These are phyloP conservation scores for Pheosia gnoma DNA, from an alignment of 2,888 invertebrate genomes.

Conservation along the genomic window DNA sequence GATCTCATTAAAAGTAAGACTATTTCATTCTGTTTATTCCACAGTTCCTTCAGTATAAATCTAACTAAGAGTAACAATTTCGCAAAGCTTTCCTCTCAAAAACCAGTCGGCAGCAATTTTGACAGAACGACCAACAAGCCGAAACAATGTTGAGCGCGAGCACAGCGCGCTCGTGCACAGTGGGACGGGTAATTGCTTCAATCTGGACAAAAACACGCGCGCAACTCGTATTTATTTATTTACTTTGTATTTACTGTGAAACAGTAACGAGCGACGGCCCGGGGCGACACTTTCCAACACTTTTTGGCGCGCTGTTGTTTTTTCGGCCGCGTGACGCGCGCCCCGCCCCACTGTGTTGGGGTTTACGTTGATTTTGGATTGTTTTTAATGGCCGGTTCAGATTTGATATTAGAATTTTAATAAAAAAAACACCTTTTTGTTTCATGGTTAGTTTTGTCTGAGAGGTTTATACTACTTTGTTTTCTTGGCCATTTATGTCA, in stretches of 20 bases:
- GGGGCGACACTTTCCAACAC: conserved; percentile 26
- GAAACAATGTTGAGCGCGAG: conserved; percentile 48
- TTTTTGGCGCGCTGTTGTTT: conserved; percentile 25
- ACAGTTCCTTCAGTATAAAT: neutral
- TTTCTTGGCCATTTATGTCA: no score
- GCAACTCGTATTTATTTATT: conserved; percentile 78
- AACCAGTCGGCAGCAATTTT: conserved; percentile 35
- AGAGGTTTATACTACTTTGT: no score
- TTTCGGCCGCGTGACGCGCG: conserved; percentile 33
- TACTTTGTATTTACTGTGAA: conserved; percentile 76
- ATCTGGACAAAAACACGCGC: conserved; percentile 74
- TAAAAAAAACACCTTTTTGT: no score
- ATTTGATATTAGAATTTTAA: neutral
- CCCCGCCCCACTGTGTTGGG: conserved; percentile 26
- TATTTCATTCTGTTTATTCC: no score
- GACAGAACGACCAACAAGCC: conserved; percentile 49
- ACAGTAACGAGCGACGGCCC: conserved; percentile 62
- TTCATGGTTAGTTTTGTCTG: no score
- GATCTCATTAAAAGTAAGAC: no score
- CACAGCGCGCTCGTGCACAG: conserved; percentile 31
- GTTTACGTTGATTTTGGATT: conserved; percentile 11
- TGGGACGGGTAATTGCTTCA: conserved; percentile 72
- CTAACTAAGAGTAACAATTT: neutral
- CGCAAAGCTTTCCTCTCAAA: conserved; percentile 13
- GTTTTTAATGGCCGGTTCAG: conserved; percentile 3